A percentile compares a stretch with the other conserved stretches of the same genome.
Conservation (phyloP, 2,888 invertebrate species). For the Cosmia pyralina region DNA sequence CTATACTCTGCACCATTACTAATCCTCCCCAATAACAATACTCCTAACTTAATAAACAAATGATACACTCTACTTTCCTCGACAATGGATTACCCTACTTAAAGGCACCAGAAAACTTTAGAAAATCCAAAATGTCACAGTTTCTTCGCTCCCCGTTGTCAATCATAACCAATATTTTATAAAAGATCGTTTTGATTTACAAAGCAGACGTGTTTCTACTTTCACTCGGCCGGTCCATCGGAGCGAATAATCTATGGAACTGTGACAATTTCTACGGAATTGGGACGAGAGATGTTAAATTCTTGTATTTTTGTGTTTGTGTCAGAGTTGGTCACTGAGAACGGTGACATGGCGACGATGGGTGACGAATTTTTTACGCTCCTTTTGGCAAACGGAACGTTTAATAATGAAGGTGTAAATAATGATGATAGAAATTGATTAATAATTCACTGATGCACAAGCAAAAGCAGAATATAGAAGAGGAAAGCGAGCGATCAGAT, state of each 20-base stretch:
- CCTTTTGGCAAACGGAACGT: slow-evolving; percentile 26
- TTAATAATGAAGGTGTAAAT: background rate
- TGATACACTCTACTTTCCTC: slow-evolving; percentile 37
- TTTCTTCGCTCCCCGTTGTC: slow-evolving; percentile 49
- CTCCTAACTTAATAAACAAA: slow-evolving; percentile 15
- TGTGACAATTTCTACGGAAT: slow-evolving; percentile 78
- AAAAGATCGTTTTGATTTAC: slow-evolving; percentile 58
- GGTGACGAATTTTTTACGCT: slow-evolving; percentile 37
- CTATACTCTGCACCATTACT: background rate
- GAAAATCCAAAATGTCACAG: slow-evolving; percentile 52
- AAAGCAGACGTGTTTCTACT: slow-evolving; percentile 65
- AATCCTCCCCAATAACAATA: background rate
- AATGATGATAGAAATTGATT: background rate
- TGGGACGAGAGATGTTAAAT: slow-evolving; percentile 71
- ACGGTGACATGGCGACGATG: slow-evolving; percentile 46
- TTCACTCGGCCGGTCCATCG: slow-evolving; percentile 73
- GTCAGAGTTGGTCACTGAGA: slow-evolving; percentile 56
- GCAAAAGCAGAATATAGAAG: background rate
- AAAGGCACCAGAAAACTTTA: slow-evolving; percentile 28
- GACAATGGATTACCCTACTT: slow-evolving; percentile 44
- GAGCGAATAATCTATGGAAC: slow-evolving; percentile 73
- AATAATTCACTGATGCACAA: background rate
- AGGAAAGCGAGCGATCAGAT: background rate
- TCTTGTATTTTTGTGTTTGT: slow-evolving; percentile 54
- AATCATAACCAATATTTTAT: slow-evolving; percentile 60